phyloP scores from a whole-genome alignment of 2,888 invertebrate species.

The Amphimallon solstitiale region DNA sequence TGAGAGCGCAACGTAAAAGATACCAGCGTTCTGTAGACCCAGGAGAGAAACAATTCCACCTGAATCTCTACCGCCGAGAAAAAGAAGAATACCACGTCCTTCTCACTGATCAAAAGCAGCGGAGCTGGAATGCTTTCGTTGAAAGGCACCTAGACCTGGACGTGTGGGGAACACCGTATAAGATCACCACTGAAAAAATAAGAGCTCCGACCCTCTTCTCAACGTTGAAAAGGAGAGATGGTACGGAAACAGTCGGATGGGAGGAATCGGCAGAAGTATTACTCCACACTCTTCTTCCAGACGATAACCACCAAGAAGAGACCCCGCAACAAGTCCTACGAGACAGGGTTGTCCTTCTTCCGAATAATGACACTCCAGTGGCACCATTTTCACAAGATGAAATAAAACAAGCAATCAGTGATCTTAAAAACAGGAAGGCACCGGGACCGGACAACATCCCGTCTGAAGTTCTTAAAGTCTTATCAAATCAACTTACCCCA shows the following conservation, averaged over 20 bases:
- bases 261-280: constrained; percentile 19
- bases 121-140: not conserved
- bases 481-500: not conserved
- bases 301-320: constrained; percentile 1
- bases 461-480: constrained; percentile 10
- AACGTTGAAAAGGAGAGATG: not conserved
- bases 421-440: too few species aligned
- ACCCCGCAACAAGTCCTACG: not conserved
- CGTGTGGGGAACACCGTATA: too few species aligned
- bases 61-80: not conserved
- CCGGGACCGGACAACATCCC: too few species aligned
- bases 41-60: not conserved
- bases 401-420: too few species aligned
- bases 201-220: constrained; percentile 5
- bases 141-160: not conserved
- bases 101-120: not conserved
- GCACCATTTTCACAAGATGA: not conserved
- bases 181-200: too few species aligned
- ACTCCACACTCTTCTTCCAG: constrained; percentile 31
- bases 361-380: not conserved
- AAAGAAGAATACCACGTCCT: not conserved
- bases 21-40: not conserved
- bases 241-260: too few species aligned
- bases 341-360: not conserved
- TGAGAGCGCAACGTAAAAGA: not conserved